Evolutionary conservation across 1,140 invertebrate species (phyloP).

Genomic region (Nephotettix cincticeps): DNA sequence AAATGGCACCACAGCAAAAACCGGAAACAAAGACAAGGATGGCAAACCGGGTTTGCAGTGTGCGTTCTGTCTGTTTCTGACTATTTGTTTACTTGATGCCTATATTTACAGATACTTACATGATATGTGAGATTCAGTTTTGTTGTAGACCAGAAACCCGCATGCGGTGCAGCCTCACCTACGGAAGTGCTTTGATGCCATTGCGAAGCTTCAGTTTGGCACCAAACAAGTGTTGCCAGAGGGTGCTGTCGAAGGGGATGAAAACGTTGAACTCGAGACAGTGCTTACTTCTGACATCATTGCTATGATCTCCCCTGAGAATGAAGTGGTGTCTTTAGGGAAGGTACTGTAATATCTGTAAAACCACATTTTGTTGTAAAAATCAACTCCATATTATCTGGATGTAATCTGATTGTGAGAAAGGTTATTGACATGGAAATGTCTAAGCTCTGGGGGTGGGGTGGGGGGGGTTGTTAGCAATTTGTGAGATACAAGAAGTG

Average conservation of each 20-base stretch:
- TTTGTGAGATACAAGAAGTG: too few species aligned
- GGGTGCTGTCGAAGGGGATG: conserved; percentile 6
- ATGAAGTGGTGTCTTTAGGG: conserved; percentile 71
- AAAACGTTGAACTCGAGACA: conserved; percentile 26
- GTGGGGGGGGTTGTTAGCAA: too few species aligned
- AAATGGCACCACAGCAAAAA: too few species aligned
- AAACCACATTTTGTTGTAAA: too few species aligned
- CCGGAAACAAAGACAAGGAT: too few species aligned
- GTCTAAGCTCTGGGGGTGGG: too few species aligned
- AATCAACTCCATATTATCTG: too few species aligned
- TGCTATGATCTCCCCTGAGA: conserved; percentile 84
- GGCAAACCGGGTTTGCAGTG: too few species aligned
- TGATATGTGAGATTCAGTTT: conserved; percentile 5
- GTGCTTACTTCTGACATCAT: conserved; percentile 69
- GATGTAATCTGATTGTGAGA: too few species aligned
- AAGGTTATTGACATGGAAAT: too few species aligned
- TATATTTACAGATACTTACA: neutral
- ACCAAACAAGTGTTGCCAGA: conserved; percentile 25
- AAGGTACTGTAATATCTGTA: too few species aligned
- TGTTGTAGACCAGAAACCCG: conserved; percentile 72
- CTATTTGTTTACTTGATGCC: neutral
- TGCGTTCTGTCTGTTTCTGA: too few species aligned
- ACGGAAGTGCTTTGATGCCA: conserved; percentile 87
- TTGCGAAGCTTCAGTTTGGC: conserved; percentile 52
- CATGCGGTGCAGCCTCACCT: conserved; percentile 86